Evolutionary conservation across 2,797 vertebrate genomes (phyloP).

Genomic region (Picus viridis): DNA sequence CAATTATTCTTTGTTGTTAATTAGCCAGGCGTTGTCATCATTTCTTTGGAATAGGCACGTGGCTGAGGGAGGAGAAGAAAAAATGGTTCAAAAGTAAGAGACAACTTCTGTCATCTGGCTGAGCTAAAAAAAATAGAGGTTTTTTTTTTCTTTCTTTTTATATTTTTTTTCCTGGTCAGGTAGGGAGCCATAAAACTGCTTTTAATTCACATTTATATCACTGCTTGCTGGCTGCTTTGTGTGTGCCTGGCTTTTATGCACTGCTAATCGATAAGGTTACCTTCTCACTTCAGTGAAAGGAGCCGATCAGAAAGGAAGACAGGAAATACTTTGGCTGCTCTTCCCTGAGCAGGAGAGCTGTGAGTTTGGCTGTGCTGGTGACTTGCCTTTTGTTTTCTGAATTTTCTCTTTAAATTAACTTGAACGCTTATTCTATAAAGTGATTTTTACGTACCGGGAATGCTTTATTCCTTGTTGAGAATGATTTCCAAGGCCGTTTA

Average conservation of each 20-base stretch:
- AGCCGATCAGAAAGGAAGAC: not conserved
- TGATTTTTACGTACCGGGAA: conserved; percentile 5
- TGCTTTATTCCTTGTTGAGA: conserved; percentile 50
- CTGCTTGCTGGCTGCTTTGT: conserved; percentile 20
- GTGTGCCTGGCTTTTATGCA: conserved; percentile 22
- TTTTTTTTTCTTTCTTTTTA: not conserved
- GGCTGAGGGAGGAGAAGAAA: conserved; percentile 28
- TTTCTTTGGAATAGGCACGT: conserved; percentile 7
- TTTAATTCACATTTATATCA: conserved; percentile 22
- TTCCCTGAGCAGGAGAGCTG: not conserved
- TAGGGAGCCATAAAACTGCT: conserved; percentile 6
- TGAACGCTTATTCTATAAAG: conserved; percentile 11
- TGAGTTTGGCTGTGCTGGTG: not conserved
- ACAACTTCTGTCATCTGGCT: not conserved
- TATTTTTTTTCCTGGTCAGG: not conserved
- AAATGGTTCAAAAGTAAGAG: conserved; percentile 33
- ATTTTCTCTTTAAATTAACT: conserved; percentile 57
- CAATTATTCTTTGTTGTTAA: conserved; percentile 72
- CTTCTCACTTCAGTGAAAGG: conserved; percentile 41
- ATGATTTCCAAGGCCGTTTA: conserved; percentile 47
- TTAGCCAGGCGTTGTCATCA: conserved; percentile 50
- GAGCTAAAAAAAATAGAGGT: not conserved
- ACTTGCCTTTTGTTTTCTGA: conserved; percentile 42
- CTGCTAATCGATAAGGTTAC: conserved; percentile 35
- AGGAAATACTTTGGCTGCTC: conserved; percentile 35